Evolutionary conservation across 2,888 invertebrate species (phyloP).

Genomic region (Diarsia rubi): DNA sequence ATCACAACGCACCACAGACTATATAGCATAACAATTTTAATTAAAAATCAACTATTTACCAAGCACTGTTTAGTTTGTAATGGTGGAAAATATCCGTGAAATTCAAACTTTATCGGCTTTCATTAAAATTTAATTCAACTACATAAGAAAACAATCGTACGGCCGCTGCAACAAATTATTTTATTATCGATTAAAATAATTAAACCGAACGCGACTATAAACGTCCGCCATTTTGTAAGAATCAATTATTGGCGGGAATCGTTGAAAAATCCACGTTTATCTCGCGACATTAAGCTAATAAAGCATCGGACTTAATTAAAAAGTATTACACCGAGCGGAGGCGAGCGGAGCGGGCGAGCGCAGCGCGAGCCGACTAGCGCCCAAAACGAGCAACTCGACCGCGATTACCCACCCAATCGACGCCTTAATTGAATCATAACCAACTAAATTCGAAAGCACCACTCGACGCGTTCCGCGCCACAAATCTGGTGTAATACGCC

Average conservation of each 20-base stretch:
- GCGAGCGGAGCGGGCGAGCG: constrained; percentile 73
- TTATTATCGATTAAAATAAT: constrained; percentile 81
- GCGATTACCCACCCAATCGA: constrained; percentile 81
- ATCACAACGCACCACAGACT: constrained; percentile 73
- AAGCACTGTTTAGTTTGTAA: constrained; percentile 89
- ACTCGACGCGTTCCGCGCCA: constrained; percentile 71
- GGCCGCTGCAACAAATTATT: constrained; percentile 74
- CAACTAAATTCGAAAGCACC: constrained; percentile 82
- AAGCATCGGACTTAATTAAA: constrained; percentile 91
- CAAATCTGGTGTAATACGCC: constrained; percentile 80
- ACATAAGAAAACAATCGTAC: constrained; percentile 72
- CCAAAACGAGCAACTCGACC: constrained; percentile 81
- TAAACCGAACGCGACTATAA: constrained; percentile 66
- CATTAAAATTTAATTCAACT: constrained; percentile 83
- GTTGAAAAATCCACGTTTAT: constrained; percentile 80
- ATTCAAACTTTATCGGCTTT: constrained; percentile 86
- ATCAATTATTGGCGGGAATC: constrained; percentile 79
- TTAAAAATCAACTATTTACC: constrained; percentile 89
- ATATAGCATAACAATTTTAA: constrained; percentile 83
- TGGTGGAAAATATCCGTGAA: constrained; percentile 88
- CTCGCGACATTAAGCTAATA: constrained; percentile 89
- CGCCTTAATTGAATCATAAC: constrained; percentile 87
- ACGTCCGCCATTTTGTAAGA: constrained; percentile 73
- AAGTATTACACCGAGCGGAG: constrained; percentile 78
- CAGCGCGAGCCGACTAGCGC: constrained; percentile 72